Base-by-base conservation (phyloP, 2,888 invertebrate species). In the Dasypolia templi region DNA sequence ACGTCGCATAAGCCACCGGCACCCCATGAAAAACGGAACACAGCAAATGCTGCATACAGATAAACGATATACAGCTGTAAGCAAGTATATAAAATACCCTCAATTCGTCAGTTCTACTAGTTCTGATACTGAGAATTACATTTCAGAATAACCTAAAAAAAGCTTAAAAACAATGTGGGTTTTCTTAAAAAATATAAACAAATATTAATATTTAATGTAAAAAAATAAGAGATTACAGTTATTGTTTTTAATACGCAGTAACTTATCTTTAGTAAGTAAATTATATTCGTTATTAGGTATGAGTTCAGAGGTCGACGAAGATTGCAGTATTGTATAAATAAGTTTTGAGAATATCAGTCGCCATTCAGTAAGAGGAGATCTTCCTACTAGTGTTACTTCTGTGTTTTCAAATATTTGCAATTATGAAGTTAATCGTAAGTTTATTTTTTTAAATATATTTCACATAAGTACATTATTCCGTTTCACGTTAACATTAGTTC, bases 361-460 rank as follows among this genome's bases (percentile, higher is more conserved):
- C 11, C 39, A 58, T 72, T 74, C 46, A 39, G 75, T 58, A 39
- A 12, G 22, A n/a, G 44, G 22, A 55, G 17, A 9, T 46, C 26
- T 14, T 14, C 39, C 6, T n/a, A 4, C 12, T 17, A 6, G 46
- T 39, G 53, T 72, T 29, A n/a, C 0, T 29, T 56, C 11, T n/a
- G 39, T 49, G 26, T 49, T 46, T 39, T 39, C 3, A 11, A 29
- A 29, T n/a, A 46, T 29, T 49, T 26, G 14, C 6, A 39, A 59
- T n/a, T 17, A 72, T 72, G 72, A 72, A 72, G 39, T 59, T 72
- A 32, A n/a, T 72, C 4, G 72, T 72, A 32, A 72, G 72, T 72
- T 3, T 71, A 29, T 35, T 46, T 29, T 32, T n/a, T 35, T 35
- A 35, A 6, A 5, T 3, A 29, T n/a, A 22, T 44, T 44, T 12